Conservation (phyloP, 2,888 invertebrate genomes). For the Stictocephala bisonia region DNA sequence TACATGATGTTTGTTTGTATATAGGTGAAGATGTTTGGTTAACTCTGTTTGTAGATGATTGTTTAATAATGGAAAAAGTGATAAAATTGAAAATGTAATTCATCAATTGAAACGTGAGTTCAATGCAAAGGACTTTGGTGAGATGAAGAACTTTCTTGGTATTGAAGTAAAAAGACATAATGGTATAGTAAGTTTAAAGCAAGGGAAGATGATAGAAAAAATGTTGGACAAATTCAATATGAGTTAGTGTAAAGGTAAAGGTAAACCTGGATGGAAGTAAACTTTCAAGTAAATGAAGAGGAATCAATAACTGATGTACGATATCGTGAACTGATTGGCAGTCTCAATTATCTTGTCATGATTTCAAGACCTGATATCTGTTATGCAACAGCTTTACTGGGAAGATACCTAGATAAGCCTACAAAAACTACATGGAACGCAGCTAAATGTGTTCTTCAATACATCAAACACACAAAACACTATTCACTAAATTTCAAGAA, state of each 20-base stretch:
- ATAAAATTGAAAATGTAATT: background rate
- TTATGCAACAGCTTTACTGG: constrained; percentile 43
- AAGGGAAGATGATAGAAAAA: constrained; percentile 35
- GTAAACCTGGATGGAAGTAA: constrained; percentile 46
- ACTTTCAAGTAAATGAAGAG: constrained; percentile 12
- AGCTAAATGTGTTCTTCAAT: constrained; percentile 44
- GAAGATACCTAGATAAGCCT: constrained; percentile 49
- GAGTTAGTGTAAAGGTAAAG: constrained; percentile 22
- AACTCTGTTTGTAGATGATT: background rate
- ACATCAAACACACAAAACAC: background rate
- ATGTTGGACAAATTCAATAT: constrained; percentile 42
- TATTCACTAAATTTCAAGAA: constrained; percentile 9
- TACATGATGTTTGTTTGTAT: constrained; percentile 25
- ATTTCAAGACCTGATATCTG: constrained; percentile 46
- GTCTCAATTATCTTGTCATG: constrained; percentile 44
- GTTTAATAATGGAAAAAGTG: background rate
- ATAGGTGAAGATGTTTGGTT: background rate
- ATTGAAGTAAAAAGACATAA: constrained; percentile 27
- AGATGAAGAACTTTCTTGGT: background rate
- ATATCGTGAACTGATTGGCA: constrained; percentile 49
- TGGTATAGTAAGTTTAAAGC: constrained; percentile 33
- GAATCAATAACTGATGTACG: constrained; percentile 35
- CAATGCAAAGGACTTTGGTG: background rate
- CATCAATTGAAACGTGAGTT: background rate
- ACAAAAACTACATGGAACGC: constrained; percentile 45